phyloP scores from a whole-genome alignment of 1,140 invertebrate genomes.

The Diachasmimorpha longicaudata region DNA sequence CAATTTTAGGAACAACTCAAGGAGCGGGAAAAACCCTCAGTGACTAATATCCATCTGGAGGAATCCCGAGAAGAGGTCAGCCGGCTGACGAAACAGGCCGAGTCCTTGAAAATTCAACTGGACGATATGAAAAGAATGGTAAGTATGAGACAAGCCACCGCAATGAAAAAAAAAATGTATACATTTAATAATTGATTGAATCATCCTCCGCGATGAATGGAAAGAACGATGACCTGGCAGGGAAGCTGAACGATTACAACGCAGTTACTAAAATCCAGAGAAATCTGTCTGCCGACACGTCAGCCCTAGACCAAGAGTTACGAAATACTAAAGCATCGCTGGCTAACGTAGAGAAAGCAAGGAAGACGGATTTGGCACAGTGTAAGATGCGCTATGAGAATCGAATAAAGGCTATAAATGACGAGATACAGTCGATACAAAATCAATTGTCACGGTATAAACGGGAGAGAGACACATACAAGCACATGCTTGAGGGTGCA shows the following conservation, averaged over 20 bases:
- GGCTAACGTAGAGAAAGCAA: conserved; percentile 77
- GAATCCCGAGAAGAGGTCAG: conserved; percentile 79
- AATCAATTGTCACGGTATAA: conserved; percentile 81
- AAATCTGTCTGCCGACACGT: conserved; percentile 76
- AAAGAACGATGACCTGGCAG: conserved; percentile 80
- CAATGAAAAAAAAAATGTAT: not conserved
- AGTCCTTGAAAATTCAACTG: conserved; percentile 74
- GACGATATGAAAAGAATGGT: conserved; percentile 63
- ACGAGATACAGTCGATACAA: conserved; percentile 86
- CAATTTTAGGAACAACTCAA: conserved; percentile 69
- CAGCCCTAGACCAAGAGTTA: conserved; percentile 77
- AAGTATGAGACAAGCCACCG: conserved; percentile 17
- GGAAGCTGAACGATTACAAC: conserved; percentile 85
- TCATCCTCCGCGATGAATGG: not conserved
- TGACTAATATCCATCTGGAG: conserved; percentile 61
- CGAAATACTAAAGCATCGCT: conserved; percentile 74
- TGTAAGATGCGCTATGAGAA: conserved; percentile 89
- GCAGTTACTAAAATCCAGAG: conserved; percentile 82
- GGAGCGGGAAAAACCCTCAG: conserved; percentile 69
- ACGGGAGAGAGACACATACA: conserved; percentile 87
- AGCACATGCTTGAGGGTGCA: conserved; percentile 87
- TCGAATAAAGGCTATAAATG: conserved; percentile 81
- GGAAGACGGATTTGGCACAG: conserved; percentile 83
- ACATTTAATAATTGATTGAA: not conserved
- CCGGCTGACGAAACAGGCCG: conserved; percentile 74